Evolutionary conservation across 1,140 invertebrate species (phyloP), one percentile per base, ranked within the genome.

Genomic region (Callitettix versicolor): DNA sequence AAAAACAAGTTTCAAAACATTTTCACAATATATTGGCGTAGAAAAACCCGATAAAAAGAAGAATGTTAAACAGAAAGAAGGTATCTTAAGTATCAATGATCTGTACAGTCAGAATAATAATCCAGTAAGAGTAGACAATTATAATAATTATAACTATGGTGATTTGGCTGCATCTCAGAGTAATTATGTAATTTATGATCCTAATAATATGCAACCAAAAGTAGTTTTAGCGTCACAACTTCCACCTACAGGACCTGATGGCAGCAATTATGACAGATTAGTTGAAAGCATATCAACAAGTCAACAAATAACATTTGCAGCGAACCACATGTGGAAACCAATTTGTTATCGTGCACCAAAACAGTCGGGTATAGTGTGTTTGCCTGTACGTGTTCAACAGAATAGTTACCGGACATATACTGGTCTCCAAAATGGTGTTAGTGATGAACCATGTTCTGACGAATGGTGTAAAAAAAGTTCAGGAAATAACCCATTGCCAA

Each of bases 181-280:
- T 4, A n/a, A 49, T 15, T 30, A 40, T 81, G 81, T 33, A 3
- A n/a, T 26, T 20, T 6, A 30, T 9, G 26, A 49, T 15, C 26
- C 43, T 14, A 46, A 49, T 30, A 15, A 49, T 33, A 7, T 33
- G 5, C 24, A 30, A 14, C 26, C 47, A 38, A 48, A 14, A 30
- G 20, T n/a, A 2, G 7, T n/a, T 48, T 20, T n/a, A 4, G n/a
- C 14, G 26, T 18, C 7, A 2, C 33, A 30, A 11, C 21, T 36
- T 26, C 48, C 48, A 20, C 48, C 48, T 15, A 51, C 48, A 15
- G 48, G 48, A 14, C 48, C 48, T 38, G 48, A 51, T 38, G 48
- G 48, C 3, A 36, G 30, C 7, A 51, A 51, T 20, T 51, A 24
- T 38, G 26, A 30, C 26, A 30, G 9, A 30, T 30, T 30, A 4